These are phyloP conservation scores for Drosophila teissieri DNA, from an alignment of 1,140 invertebrate species.

Conservation along the genomic window DNA sequence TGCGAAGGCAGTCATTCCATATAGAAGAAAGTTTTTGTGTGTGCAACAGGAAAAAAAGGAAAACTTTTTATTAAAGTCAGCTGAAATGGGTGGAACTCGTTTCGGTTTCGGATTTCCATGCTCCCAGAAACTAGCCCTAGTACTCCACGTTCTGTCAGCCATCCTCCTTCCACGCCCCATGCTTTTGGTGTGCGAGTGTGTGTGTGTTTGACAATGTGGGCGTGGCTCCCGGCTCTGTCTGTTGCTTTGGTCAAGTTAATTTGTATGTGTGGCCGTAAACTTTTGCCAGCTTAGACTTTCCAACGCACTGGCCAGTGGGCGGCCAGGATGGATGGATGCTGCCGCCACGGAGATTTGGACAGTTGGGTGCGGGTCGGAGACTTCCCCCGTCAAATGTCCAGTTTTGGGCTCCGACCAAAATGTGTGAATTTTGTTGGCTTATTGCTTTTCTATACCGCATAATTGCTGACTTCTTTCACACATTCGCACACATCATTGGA, in stretches of 20 bases:
- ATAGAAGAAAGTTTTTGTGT: slow-evolving; percentile 65
- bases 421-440: slow-evolving; percentile 82
- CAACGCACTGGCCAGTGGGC: slow-evolving; percentile 59
- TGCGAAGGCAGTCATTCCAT: slow-evolving; percentile 15
- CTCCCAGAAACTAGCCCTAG: slow-evolving; percentile 4
- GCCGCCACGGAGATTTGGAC: slow-evolving; percentile 25
- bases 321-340: slow-evolving; percentile 19
- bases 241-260: slow-evolving; percentile 75
- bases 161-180: not conserved
- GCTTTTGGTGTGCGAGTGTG: not conserved
- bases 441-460: slow-evolving; percentile 81
- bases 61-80: slow-evolving; percentile 80
- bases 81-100: slow-evolving; percentile 49
- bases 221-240: slow-evolving; percentile 60
- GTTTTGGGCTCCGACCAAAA: slow-evolving; percentile 61
- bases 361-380: slow-evolving; percentile 13
- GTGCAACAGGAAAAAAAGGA: slow-evolving; percentile 33
- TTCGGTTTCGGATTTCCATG: slow-evolving; percentile 55
- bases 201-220: slow-evolving; percentile 72
- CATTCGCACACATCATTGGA: slow-evolving; percentile 64
- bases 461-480: slow-evolving; percentile 79
- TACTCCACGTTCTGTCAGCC: slow-evolving; percentile 2
- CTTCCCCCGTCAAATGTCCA: slow-evolving; percentile 67
- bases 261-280: slow-evolving; percentile 81
- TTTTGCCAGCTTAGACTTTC: slow-evolving; percentile 78